Conservation (phyloP, 1,140 invertebrate genomes). For the Pemphigus obesinymphae region DNA sequence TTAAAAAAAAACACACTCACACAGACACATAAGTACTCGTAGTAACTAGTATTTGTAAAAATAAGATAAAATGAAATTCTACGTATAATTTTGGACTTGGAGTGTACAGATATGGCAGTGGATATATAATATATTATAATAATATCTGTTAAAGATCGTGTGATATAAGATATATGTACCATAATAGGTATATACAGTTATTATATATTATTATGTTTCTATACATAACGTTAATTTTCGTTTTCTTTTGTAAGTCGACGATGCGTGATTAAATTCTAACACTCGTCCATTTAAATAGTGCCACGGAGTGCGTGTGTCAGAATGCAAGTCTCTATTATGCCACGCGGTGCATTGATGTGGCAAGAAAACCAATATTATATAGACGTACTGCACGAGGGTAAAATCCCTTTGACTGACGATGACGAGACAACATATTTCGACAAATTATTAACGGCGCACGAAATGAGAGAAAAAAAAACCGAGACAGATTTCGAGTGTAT, state of each 20-base stretch:
- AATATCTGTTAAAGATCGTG: conserved; percentile 2
- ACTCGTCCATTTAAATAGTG: background rate
- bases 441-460: background rate
- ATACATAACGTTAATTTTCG: conserved; percentile 17
- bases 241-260: background rate
- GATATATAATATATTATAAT: background rate
- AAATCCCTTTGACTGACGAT: conserved; percentile 26
- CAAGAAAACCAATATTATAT: background rate
- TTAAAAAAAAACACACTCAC: too few relatives aligned
- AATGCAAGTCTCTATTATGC: conserved; percentile 14
- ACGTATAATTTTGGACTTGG: background rate
- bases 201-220: background rate
- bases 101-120: background rate
- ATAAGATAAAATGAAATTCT: too few relatives aligned
- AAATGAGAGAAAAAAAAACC: background rate
- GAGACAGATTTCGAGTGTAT: background rate
- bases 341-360: background rate
- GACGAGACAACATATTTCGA: background rate
- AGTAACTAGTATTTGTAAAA: too few relatives aligned
- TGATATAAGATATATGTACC: background rate
- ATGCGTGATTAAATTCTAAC: conserved; percentile 5
- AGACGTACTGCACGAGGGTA: background rate
- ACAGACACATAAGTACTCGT: too few relatives aligned
- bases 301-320: conserved; percentile 2
- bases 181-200: background rate